phyloP scores from a whole-genome alignment of 2,113 vertebrate species.

The Sphyrna mokarran region DNA sequence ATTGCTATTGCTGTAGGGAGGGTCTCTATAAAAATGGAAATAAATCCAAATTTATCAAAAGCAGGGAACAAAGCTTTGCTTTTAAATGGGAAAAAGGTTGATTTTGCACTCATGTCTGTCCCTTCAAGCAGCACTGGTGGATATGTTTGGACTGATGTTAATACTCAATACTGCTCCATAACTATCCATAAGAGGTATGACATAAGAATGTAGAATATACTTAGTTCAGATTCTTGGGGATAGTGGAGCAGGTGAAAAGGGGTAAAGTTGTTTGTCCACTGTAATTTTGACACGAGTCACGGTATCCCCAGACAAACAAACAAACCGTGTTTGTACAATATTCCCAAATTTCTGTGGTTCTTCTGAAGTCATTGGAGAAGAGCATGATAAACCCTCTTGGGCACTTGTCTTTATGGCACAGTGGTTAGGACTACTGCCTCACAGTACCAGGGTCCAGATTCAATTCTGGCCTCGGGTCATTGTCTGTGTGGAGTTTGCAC shows the following conservation, averaged over 20 bases:
- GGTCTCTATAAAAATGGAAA: background rate
- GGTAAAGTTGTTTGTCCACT: background rate
- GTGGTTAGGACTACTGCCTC: no score
- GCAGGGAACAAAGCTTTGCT: background rate
- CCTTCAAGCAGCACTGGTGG: background rate
- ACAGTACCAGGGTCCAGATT: no score
- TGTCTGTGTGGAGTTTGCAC: no score
- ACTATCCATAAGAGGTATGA: background rate
- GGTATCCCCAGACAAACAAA: background rate
- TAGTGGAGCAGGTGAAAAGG: no score
- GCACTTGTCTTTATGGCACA: background rate
- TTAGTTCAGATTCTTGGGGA: background rate
- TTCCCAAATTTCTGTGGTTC: background rate
- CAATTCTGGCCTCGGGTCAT: no score
- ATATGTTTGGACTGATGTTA: background rate
- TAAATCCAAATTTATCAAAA: background rate
- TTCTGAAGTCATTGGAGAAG: background rate
- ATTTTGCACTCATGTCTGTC: background rate
- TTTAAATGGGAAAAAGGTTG: background rate
- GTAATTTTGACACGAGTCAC: background rate
- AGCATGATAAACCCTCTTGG: background rate
- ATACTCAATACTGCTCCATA: background rate
- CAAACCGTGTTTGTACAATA: background rate
- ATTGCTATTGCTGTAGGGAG: background rate
- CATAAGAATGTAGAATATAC: background rate